These are phyloP conservation scores for Drosophila stalkeri DNA, from an alignment of 2,888 invertebrate genomes.

Conservation along the genomic window DNA sequence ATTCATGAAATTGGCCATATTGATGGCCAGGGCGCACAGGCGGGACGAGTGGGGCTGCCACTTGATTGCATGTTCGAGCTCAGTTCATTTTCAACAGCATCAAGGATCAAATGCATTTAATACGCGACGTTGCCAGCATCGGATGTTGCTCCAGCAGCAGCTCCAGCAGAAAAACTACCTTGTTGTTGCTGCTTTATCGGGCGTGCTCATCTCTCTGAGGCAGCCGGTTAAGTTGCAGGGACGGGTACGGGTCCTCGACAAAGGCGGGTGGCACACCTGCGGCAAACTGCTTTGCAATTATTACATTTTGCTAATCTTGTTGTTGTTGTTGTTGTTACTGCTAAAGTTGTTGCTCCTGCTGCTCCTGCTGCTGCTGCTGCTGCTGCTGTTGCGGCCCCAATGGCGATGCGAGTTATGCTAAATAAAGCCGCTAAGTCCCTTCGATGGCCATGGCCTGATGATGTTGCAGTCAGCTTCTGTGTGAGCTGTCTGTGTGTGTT, in stretches of 20 bases:
- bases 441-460: conserved; percentile 56
- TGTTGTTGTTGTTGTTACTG: conserved; percentile 40
- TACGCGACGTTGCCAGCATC: conserved; percentile 72
- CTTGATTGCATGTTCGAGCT: conserved; percentile 82
- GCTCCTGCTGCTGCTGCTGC: conserved; percentile 27
- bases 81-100: conserved; percentile 82
- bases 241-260: conserved; percentile 48
- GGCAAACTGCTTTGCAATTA: conserved; percentile 80
- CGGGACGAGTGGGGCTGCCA: conserved; percentile 33
- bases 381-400: conserved; percentile 44
- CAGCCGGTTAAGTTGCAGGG: conserved; percentile 60
- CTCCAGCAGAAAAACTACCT: conserved; percentile 38
- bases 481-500: conserved; percentile 49
- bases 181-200: conserved; percentile 71
- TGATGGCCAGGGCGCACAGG: conserved; percentile 37
- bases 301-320: conserved; percentile 66
- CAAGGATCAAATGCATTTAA: conserved; percentile 82
- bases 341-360: conserved; percentile 26
- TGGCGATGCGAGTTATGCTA: conserved; percentile 67
- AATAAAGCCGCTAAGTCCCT: conserved; percentile 52
- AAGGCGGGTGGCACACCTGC: conserved; percentile 78
- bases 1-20: conserved; percentile 82
- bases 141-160: conserved; percentile 48
- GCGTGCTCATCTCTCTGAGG: conserved; percentile 73
- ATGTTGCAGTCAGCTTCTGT: conserved; percentile 79